Evolutionary conservation across 2,888 invertebrate genomes (phyloP), one percentile per base, ranked within the genome.

Genomic region (Abrostola tripartita): DNA sequence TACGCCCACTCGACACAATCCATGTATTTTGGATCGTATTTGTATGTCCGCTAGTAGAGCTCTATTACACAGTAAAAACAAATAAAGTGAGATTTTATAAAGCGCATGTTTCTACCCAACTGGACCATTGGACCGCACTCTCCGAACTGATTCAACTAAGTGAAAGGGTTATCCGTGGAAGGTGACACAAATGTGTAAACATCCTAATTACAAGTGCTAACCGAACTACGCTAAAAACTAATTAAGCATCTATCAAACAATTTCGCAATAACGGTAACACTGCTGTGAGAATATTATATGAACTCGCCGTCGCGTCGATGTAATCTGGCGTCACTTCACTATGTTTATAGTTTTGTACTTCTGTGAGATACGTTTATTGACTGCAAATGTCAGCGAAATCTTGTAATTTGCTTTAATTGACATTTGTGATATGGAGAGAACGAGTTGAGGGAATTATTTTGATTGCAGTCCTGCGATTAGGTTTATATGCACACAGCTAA

Each of bases 341-440:
- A 61, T 72, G 60, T 51, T 37, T 38, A 61, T 60, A 54, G 47
- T 40, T 44, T 58, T 36, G 76, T 58, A 9, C 59, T 42, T 47
- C 44, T 8, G 44, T 58, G 76, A 72, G 58, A 49, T 76, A 76
- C 44, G 76, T 47, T 76, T 58, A 61, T 52, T 62, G 57, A 49
- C 56, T 58, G 47, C 74, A 73, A 69, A 77, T 74, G 74, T 79
- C 69, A 77, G 52, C 70, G 36, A 49, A 67, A 67, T 68, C 69
- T 68, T 49, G 69, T 73, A 68, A 68, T 67, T 63, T 52, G 65
- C 62, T 60, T 68, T 76, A 68, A 77, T 77, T 70, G 74, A 68
- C 78, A 67, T 77, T 58, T 67, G 59, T 53, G 78, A 77, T 80
- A 74, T 37, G 61, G 60, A 67, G 73, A 62, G 52, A 49, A 65